These are phyloP conservation scores for Rhinichthys osculus DNA, from an alignment of 2,797 vertebrate genomes.

Conservation along the genomic window DNA sequence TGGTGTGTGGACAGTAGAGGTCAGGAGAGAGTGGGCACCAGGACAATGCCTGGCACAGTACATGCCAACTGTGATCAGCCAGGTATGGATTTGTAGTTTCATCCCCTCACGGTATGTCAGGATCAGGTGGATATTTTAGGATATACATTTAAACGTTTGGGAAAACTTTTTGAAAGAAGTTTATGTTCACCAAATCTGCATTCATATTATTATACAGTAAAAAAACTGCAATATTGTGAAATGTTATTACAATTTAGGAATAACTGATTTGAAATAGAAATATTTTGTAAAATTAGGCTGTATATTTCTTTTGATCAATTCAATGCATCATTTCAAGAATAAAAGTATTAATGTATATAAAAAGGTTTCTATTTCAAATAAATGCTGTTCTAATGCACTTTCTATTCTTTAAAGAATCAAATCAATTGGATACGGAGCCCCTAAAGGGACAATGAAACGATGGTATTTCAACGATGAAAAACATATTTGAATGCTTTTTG, in stretches of 20 bases:
- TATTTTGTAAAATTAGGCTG: not conserved
- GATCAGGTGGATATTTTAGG: not conserved
- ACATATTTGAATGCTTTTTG: too few relatives aligned
- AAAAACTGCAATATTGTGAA: not conserved
- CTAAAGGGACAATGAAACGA: not conserved
- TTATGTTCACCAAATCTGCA: not conserved
- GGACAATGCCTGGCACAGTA: constrained; percentile 65
- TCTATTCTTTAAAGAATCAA: not conserved
- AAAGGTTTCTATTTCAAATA: not conserved
- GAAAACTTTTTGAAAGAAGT: not conserved
- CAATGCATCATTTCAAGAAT: not conserved
- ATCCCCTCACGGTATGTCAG: not conserved
- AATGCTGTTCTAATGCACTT: not conserved
- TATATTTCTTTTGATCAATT: not conserved
- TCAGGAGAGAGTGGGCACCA: constrained; percentile 87
- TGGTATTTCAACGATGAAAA: not conserved
- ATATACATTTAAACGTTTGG: not conserved
- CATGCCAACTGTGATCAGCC: constrained; percentile 50
- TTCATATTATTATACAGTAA: not conserved
- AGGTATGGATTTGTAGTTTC: constrained; percentile 30
- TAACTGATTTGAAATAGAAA: not conserved
- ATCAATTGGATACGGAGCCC: not conserved
- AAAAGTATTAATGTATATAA: not conserved
- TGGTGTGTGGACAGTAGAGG: constrained; percentile 94
- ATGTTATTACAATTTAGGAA: not conserved